phyloP scores from a whole-genome alignment of 2,113 vertebrate genomes.

The Xenopus borealis region DNA sequence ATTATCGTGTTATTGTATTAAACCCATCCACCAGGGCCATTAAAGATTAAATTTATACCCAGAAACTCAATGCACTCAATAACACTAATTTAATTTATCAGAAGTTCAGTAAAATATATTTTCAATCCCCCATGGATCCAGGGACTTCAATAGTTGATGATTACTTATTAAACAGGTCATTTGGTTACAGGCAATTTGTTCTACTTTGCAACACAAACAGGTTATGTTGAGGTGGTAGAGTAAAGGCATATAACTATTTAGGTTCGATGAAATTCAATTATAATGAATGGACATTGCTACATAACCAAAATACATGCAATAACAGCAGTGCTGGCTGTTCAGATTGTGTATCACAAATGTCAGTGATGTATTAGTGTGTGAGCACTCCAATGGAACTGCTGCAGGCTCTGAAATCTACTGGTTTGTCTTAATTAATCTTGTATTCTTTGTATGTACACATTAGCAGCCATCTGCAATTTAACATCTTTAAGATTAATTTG shows the following conservation, averaged over 20 bases:
- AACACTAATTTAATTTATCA: slow-evolving; percentile 25
- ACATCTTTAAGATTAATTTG: neutral
- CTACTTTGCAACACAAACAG: neutral
- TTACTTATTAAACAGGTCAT: slow-evolving; percentile 16
- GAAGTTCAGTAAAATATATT: slow-evolving; percentile 15
- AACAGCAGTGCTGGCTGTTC: neutral
- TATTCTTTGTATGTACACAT: neutral
- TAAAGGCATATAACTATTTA: neutral
- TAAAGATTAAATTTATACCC: slow-evolving; percentile 5
- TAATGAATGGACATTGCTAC: neutral
- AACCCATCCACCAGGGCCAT: neutral
- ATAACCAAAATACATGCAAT: neutral
- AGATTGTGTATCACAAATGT: neutral
- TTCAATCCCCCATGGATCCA: slow-evolving; percentile 1
- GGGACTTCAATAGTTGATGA: slow-evolving; percentile 2
- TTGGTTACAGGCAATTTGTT: neutral
- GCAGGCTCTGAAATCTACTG: neutral
- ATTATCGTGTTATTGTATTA: slow-evolving; percentile 9
- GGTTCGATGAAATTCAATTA: neutral
- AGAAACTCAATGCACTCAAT: slow-evolving; percentile 23
- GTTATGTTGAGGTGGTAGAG: neutral
- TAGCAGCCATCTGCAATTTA: neutral
- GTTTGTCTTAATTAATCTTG: neutral
- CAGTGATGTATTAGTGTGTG: neutral
- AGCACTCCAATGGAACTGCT: neutral